Percentiles rank a stretch among this genome's conserved stretches.
Conservation (phyloP, 1,140 invertebrate species). For the Aethina tumida region DNA sequence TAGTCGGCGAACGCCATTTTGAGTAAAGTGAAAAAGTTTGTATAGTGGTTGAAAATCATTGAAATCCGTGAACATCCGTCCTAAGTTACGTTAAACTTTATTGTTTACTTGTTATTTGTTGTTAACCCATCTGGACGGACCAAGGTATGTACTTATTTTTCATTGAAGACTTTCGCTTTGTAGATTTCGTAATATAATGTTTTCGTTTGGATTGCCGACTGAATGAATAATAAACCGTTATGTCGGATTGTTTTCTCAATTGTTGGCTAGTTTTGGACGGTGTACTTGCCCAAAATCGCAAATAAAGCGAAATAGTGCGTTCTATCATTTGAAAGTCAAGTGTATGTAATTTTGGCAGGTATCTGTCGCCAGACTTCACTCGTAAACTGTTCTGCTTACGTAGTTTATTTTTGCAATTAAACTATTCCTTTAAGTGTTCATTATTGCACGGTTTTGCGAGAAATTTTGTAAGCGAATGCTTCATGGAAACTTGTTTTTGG, state of each 20-base stretch:
- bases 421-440: too few relatives aligned
- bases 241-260: slow-evolving; percentile 16
- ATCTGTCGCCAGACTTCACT: too few relatives aligned
- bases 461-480: too few relatives aligned
- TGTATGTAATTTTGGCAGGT: not conserved
- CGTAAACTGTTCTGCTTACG: too few relatives aligned
- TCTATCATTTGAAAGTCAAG: slow-evolving; percentile 4
- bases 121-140: slow-evolving; percentile 59
- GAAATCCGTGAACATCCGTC: slow-evolving; percentile 46
- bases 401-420: too few relatives aligned
- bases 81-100: slow-evolving; percentile 41
- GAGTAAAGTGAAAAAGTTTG: slow-evolving; percentile 32
- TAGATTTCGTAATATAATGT: slow-evolving; percentile 30
- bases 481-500: too few relatives aligned
- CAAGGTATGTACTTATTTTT: slow-evolving; percentile 39
- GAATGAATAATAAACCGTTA: slow-evolving; percentile 20
- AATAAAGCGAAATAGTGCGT: not conserved
- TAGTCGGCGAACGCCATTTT: slow-evolving; percentile 38
- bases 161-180: slow-evolving; percentile 8
- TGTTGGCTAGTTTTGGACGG: not conserved
- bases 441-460: too few relatives aligned
- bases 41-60: slow-evolving; percentile 30
- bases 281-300: not conserved
- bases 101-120: slow-evolving; percentile 48
- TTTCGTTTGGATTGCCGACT: slow-evolving; percentile 21